A percentile compares a stretch with the other conserved stretches of the same genome.
phyloP scores from a whole-genome alignment of 2,888 invertebrate genomes.

The Cataglyphis rosenhaueri region DNA sequence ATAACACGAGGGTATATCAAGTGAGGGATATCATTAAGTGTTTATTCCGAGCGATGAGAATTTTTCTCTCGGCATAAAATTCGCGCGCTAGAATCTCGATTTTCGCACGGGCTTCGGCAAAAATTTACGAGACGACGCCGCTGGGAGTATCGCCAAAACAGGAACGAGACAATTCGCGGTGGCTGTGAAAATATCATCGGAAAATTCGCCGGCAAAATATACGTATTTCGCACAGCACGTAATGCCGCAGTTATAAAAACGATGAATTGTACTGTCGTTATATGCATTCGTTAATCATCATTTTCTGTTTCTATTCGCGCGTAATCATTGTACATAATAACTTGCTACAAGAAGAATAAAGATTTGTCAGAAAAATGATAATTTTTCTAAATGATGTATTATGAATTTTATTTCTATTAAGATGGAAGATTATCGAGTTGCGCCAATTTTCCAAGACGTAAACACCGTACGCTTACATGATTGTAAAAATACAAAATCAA shows the following conservation, averaged over 20 bases:
- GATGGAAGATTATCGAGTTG: not conserved
- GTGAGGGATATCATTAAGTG: not conserved
- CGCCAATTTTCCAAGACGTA: not conserved
- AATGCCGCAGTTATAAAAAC: conserved; percentile 21
- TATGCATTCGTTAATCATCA: not conserved
- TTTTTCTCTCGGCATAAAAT: conserved; percentile 31
- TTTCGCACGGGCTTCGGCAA: conserved; percentile 5
- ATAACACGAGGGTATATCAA: not conserved
- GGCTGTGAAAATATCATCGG: conserved; percentile 10
- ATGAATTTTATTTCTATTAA: not conserved
- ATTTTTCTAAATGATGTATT: not conserved
- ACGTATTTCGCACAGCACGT: not conserved
- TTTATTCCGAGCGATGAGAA: not conserved
- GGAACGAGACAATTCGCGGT: conserved; percentile 24
- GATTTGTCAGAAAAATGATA: not conserved
- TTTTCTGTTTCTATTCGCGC: not conserved
- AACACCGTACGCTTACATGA: not conserved
- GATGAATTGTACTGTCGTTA: not conserved
- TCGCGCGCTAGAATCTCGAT: not conserved
- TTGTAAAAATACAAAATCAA: conserved; percentile 31
- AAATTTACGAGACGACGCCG: conserved; percentile 39
- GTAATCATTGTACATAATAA: not conserved
- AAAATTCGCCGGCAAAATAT: conserved; percentile 5
- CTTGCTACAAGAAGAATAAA: not conserved
- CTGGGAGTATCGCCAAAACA: conserved; percentile 31